phyloP scores from a whole-genome alignment of 2,797 vertebrate genomes.

The Ctenochaetus hawaiiensis region DNA sequence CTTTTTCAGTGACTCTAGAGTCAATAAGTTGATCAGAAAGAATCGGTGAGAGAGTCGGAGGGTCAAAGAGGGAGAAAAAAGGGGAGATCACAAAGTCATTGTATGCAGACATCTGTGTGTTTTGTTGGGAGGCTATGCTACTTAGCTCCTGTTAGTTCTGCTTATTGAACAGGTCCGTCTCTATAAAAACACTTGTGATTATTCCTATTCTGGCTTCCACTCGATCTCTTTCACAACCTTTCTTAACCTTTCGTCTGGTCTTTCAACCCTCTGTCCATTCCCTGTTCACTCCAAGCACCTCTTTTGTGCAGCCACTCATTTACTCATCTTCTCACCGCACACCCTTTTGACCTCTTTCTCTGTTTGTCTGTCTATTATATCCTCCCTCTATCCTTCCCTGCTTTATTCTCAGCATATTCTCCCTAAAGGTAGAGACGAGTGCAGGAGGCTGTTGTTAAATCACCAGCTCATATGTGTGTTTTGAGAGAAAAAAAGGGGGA shows the following conservation, averaged over 20 bases:
- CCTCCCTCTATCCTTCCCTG: slow-evolving; percentile 18
- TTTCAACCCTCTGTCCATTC: slow-evolving; percentile 17
- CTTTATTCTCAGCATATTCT: slow-evolving; percentile 43
- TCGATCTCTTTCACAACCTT: slow-evolving; percentile 35
- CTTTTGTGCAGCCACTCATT: slow-evolving; percentile 38
- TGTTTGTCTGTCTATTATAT: slow-evolving; percentile 34
- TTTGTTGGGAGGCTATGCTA: slow-evolving; percentile 33
- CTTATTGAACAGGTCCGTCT: slow-evolving; percentile 36
- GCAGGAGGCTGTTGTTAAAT: slow-evolving; percentile 8
- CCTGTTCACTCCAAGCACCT: slow-evolving; percentile 22
- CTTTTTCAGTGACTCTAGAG: slow-evolving; percentile 27
- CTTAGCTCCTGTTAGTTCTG: slow-evolving; percentile 55
- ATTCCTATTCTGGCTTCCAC: slow-evolving; percentile 11
- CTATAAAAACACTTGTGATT: slow-evolving; percentile 28
- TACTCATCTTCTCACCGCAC: slow-evolving; percentile 32
- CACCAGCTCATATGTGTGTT: slow-evolving; percentile 17
- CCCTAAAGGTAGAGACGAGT: slow-evolving; percentile 41
- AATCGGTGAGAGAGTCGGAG: not conserved
- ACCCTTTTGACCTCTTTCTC: slow-evolving; percentile 41
- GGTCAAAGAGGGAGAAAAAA: not conserved
- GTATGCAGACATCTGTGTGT: slow-evolving; percentile 39
- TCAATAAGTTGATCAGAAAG: slow-evolving; percentile 5
- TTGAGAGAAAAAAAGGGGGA: slow-evolving; percentile 6
- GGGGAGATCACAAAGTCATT: slow-evolving; percentile 33
- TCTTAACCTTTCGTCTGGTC: slow-evolving; percentile 36